These are phyloP conservation scores for Drosophila yooni DNA, from an alignment of 2,888 invertebrate genomes.

Conservation along the genomic window DNA sequence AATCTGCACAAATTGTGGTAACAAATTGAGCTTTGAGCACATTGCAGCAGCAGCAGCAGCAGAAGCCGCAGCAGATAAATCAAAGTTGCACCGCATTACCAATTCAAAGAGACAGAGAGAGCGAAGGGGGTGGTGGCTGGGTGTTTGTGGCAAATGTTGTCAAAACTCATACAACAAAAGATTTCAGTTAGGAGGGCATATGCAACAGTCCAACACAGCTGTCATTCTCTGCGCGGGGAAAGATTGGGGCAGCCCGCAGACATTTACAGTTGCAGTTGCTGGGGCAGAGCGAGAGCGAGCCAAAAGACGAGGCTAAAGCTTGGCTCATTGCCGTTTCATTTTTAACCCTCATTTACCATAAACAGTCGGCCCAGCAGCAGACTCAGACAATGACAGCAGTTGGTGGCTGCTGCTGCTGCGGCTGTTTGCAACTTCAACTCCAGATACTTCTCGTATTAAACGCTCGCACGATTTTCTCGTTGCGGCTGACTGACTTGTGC, in stretches of 20 bases:
- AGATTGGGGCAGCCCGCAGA: slow-evolving; percentile 42
- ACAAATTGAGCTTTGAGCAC: slow-evolving; percentile 51
- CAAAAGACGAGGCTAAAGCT: slow-evolving; percentile 39
- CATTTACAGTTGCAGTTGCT: slow-evolving; percentile 58
- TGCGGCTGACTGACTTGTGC: slow-evolving; percentile 81
- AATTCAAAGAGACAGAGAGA: slow-evolving; percentile 8
- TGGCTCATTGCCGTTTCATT: slow-evolving; percentile 57
- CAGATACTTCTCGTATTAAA: slow-evolving; percentile 59
- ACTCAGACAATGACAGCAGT: slow-evolving; percentile 5
- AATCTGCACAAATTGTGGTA: slow-evolving; percentile 55
- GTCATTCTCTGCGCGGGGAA: slow-evolving; percentile 11
- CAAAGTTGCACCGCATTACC: slow-evolving; percentile 29
- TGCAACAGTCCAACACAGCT: slow-evolving; percentile 23
- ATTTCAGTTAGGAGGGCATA: slow-evolving; percentile 59
- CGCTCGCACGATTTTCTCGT: slow-evolving; percentile 81
- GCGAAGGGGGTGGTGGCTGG: not conserved
- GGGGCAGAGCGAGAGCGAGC: not conserved
- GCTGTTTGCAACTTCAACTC: slow-evolving; percentile 35
- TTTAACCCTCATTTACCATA: slow-evolving; percentile 79
- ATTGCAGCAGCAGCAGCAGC: not conserved
- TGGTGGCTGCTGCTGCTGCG: slow-evolving; percentile 38
- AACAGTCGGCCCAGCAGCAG: slow-evolving; percentile 55
- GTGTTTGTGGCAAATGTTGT: slow-evolving; percentile 70
- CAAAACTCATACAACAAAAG: slow-evolving; percentile 68
- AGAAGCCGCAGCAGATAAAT: slow-evolving; percentile 27